These are phyloP conservation scores for Sminthurides bifidus DNA, from an alignment of 1,140 invertebrate genomes.

Conservation along the genomic window DNA sequence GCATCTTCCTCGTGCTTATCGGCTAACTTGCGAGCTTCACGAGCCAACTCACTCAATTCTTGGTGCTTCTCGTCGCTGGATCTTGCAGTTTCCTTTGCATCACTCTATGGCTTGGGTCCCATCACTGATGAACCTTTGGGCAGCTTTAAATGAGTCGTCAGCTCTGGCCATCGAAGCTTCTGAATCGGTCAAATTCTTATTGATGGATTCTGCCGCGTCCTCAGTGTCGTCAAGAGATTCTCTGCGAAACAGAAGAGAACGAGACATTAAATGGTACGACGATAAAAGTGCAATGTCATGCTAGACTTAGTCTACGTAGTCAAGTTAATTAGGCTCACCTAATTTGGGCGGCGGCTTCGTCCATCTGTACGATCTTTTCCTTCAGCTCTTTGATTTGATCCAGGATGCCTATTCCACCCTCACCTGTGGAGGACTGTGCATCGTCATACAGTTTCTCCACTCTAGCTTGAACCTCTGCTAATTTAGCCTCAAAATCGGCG, in stretches of 20 bases:
- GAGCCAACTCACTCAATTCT: constrained; percentile 79
- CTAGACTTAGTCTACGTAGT: too few relatives aligned
- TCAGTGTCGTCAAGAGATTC: constrained; percentile 29
- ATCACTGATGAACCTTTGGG: constrained; percentile 26
- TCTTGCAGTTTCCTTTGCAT: constrained; percentile 65
- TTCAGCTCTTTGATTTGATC: constrained; percentile 55
- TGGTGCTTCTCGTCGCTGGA: constrained; percentile 81
- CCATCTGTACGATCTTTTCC: constrained; percentile 52
- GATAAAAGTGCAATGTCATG: background rate
- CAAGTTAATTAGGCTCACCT: constrained; percentile 1
- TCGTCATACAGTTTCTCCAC: constrained; percentile 58
- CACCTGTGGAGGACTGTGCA: constrained; percentile 52
- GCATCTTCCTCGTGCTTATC: constrained; percentile 64
- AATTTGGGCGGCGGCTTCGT: constrained; percentile 36
- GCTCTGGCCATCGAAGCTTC: constrained; percentile 61
- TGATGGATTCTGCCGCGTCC: constrained; percentile 48
- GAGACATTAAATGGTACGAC: background rate
- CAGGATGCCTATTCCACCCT: constrained; percentile 49
- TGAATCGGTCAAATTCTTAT: constrained; percentile 56
- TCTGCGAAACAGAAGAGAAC: constrained; percentile 10
- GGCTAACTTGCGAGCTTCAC: constrained; percentile 65
- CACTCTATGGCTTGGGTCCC: constrained; percentile 34
- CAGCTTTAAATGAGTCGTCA: constrained; percentile 48
- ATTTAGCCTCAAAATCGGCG: constrained; percentile 63
- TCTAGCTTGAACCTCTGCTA: constrained; percentile 55